These are phyloP conservation scores for Pomacea maculata DNA, from an alignment of 1,140 invertebrate species.

Conservation along the genomic window DNA sequence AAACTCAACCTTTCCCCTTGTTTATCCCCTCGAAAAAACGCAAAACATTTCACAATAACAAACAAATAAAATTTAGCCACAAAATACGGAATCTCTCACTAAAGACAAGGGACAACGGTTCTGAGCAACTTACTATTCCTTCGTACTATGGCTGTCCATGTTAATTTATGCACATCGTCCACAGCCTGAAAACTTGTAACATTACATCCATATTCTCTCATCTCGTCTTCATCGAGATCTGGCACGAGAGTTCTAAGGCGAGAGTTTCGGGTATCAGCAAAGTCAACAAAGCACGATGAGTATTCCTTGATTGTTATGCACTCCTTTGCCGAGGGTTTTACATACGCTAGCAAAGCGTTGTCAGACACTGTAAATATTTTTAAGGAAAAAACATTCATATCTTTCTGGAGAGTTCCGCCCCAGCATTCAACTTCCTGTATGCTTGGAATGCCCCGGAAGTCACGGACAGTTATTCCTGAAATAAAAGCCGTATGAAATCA, in stretches of 20 bases:
- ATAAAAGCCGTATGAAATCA: not conserved
- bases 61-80: too few species aligned
- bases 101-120: too few species aligned
- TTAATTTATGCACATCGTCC: not conserved
- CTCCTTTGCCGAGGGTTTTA: too few species aligned
- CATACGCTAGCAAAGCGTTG: too few species aligned
- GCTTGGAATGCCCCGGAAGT: conserved; percentile 14
- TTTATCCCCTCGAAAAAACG: too few species aligned
- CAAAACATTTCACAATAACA: too few species aligned
- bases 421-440: conserved; percentile 19
- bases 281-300: not conserved
- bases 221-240: conserved; percentile 6
- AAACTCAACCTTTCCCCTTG: too few species aligned
- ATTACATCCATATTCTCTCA: conserved; percentile 11
- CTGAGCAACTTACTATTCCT: not conserved
- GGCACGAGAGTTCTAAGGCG: conserved; percentile 7
- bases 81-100: too few species aligned
- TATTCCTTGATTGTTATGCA: too few species aligned
- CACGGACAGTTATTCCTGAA: conserved; percentile 12
- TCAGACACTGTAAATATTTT: too few species aligned
- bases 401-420: not conserved
- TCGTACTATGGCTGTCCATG: not conserved
- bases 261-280: not conserved
- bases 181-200: not conserved
- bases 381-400: not conserved